Conservation (phyloP, 1,140 invertebrate species). For the Drosophila nannoptera region DNA sequence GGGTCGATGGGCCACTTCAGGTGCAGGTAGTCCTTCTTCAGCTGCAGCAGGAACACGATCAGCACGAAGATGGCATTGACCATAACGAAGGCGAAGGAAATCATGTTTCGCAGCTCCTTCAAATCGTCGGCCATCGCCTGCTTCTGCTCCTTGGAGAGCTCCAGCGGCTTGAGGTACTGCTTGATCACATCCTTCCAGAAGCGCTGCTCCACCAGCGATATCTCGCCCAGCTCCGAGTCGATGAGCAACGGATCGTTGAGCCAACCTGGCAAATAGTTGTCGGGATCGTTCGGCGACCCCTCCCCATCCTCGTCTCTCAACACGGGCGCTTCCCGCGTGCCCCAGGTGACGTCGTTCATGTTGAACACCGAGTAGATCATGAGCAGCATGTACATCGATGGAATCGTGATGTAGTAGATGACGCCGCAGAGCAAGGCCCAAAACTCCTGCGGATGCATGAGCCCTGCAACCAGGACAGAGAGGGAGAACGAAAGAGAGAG, state of each 20-base stretch:
- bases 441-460: constrained; percentile 92
- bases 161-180: constrained; percentile 86
- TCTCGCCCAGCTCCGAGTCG: constrained; percentile 82
- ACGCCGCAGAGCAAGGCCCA: constrained; percentile 87
- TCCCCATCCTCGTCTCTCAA: constrained; percentile 47
- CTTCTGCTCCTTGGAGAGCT: constrained; percentile 82
- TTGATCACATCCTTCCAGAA: constrained; percentile 88
- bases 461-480: constrained; percentile 54
- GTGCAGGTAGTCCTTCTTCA: constrained; percentile 86
- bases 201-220: constrained; percentile 82
- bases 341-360: constrained; percentile 94
- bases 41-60: constrained; percentile 88
- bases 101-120: constrained; percentile 85
- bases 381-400: constrained; percentile 95
- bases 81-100: constrained; percentile 90
- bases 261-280: constrained; percentile 83
- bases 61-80: constrained; percentile 91
- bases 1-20: constrained; percentile 86
- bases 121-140: constrained; percentile 82
- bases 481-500: constrained; percentile 67
- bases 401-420: constrained; percentile 94
- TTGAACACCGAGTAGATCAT: constrained; percentile 95
- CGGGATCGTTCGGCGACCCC: constrained; percentile 22
- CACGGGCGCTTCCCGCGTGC: constrained; percentile 87
- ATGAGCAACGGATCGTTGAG: constrained; percentile 84